A percentile compares a stretch with the other conserved stretches of the same genome.
Conservation (phyloP, 2,888 invertebrate species). For the Drosophila robusta region DNA sequence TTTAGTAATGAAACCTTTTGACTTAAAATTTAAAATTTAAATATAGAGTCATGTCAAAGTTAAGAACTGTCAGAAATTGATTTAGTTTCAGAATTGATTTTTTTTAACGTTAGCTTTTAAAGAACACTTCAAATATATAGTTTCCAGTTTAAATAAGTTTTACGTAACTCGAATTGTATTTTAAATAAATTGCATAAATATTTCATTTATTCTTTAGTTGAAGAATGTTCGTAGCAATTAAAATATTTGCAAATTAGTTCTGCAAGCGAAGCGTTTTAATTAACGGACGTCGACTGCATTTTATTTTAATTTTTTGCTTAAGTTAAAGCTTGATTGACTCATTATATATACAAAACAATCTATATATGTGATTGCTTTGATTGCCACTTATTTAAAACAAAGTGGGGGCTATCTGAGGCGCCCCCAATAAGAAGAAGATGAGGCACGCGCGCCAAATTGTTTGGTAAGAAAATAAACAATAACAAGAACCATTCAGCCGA, state of each 20-base stretch:
- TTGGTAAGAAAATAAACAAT: background rate
- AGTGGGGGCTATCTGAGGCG: background rate
- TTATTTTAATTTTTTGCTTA: background rate
- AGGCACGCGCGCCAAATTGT: constrained; percentile 27
- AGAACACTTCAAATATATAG: no score
- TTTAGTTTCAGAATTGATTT: no score
- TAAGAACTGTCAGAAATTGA: no score
- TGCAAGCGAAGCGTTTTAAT: background rate
- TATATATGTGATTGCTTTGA: background rate
- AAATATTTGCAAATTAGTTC: background rate
- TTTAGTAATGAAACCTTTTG: no score
- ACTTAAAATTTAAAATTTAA: no score
- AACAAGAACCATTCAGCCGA: constrained; percentile 5
- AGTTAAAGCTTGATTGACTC: background rate
- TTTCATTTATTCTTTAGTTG: no score
- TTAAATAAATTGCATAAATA: no score
- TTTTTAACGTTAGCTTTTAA: no score
- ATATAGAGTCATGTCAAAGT: no score
- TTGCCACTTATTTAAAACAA: background rate
- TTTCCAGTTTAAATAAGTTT: no score
- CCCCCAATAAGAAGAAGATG: background rate
- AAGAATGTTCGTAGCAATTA: background rate
- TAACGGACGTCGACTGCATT: background rate
- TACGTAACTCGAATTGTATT: no score
- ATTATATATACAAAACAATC: background rate